Percentiles rank a stretch among this genome's conserved stretches.
phyloP scores from a whole-genome alignment of 2,113 vertebrate genomes.

The Atrichornis clamosus region DNA sequence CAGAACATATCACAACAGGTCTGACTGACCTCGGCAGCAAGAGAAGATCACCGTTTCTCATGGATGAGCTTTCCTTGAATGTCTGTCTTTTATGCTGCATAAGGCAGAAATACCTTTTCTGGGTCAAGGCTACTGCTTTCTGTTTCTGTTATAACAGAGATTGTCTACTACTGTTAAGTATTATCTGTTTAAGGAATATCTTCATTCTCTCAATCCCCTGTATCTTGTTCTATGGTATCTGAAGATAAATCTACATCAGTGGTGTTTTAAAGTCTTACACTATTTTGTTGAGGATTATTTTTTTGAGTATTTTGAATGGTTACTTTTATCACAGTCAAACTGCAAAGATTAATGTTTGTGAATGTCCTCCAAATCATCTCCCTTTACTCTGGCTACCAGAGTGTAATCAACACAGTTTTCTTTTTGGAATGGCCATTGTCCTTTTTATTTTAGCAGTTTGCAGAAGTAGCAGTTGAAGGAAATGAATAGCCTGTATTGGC shows the following conservation, averaged over 20 bases:
- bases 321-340: not conserved
- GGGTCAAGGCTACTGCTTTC: constrained; percentile 12
- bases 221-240: not conserved
- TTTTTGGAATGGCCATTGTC: not conserved
- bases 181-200: not conserved
- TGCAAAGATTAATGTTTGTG: not conserved
- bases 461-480: not conserved
- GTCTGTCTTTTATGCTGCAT: not conserved
- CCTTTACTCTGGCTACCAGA: not conserved
- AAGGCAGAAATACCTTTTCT: constrained; percentile 29
- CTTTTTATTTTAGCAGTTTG: not conserved
- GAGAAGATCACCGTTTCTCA: constrained; percentile 33
- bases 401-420: not conserved
- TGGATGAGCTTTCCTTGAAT: constrained; percentile 30
- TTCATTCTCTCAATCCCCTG: not conserved
- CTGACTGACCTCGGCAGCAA: constrained; percentile 38
- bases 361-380: not conserved
- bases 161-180: not conserved
- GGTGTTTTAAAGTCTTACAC: not conserved
- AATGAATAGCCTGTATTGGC: not conserved
- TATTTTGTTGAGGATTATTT: not conserved
- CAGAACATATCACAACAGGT: constrained; percentile 7
- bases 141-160: not conserved
- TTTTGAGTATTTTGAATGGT: not conserved
- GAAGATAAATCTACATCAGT: not conserved